phyloP scores from a whole-genome alignment of 1,140 invertebrate genomes.

The Batillaria attramentaria region DNA sequence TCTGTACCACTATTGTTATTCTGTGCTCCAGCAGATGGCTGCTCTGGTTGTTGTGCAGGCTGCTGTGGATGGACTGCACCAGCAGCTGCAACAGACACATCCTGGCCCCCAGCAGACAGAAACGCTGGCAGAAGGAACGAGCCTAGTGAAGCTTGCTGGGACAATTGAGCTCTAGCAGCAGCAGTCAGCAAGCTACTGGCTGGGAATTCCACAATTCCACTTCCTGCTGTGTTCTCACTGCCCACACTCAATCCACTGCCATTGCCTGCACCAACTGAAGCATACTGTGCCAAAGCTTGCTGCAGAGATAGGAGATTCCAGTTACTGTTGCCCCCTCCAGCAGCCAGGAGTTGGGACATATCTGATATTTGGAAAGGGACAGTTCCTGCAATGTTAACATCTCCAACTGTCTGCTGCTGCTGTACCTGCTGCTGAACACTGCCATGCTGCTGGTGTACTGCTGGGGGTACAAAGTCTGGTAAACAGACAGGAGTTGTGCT shows the following conservation, averaged over 20 bases:
- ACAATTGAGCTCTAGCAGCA: slow-evolving; percentile 59
- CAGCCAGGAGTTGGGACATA: slow-evolving; percentile 10
- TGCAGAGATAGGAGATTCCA: slow-evolving; percentile 24
- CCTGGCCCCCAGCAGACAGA: slow-evolving; percentile 2
- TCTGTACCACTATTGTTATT: neutral
- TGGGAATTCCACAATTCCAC: too few species aligned
- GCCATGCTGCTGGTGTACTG: neutral
- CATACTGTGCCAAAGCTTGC: slow-evolving; percentile 58
- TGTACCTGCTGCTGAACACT: neutral
- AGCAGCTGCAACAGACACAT: neutral
- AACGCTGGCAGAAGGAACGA: slow-evolving; percentile 22
- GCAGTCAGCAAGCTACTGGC: slow-evolving; percentile 64
- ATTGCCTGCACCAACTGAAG: neutral
- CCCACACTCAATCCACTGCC: neutral
- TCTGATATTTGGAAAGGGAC: slow-evolving; percentile 16
- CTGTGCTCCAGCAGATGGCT: neutral
- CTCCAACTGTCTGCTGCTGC: neutral
- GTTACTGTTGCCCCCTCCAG: neutral
- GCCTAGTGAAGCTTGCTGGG: slow-evolving; percentile 43
- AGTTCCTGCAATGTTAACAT: neutral
- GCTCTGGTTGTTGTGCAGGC: slow-evolving; percentile 17
- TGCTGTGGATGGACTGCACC: slow-evolving; percentile 22
- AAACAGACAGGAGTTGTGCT: slow-evolving; percentile 1
- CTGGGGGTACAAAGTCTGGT: slow-evolving; percentile 12
- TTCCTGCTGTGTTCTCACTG: neutral